These are phyloP conservation scores for Ornithoptera alexandrae DNA, from an alignment of 2,888 invertebrate species.

Conservation along the genomic window DNA sequence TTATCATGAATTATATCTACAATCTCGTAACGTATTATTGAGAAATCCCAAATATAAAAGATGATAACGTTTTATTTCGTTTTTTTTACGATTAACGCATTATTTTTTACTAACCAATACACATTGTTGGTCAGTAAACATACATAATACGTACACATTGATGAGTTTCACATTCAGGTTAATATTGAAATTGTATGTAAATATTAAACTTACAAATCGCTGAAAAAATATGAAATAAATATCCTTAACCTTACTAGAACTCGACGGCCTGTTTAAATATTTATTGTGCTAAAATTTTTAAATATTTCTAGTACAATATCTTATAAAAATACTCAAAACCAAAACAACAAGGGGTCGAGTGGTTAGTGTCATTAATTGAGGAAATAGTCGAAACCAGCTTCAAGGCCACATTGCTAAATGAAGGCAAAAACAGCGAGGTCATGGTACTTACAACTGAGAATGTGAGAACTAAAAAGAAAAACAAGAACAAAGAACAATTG, in stretches of 20 bases:
- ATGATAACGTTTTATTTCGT: no score
- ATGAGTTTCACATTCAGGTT: no score
- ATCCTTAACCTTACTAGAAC: not conserved
- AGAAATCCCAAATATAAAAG: not conserved
- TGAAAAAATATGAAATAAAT: no score
- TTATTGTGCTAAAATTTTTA: slow-evolving; percentile 7
- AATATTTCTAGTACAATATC: slow-evolving; percentile 23
- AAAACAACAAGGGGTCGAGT: slow-evolving; percentile 27
- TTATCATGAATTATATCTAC: not conserved
- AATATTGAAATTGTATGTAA: no score
- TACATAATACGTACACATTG: no score
- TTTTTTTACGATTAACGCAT: no score
- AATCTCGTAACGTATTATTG: not conserved
- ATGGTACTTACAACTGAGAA: slow-evolving; percentile 63
- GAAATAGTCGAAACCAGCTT: slow-evolving; percentile 59
- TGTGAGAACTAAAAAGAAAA: slow-evolving; percentile 50
- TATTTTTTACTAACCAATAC: no score
- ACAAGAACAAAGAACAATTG: slow-evolving; percentile 57
- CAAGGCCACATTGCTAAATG: slow-evolving; percentile 65
- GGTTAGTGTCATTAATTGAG: slow-evolving; percentile 58
- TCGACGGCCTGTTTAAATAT: not conserved
- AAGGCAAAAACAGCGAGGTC: slow-evolving; percentile 66
- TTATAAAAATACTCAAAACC: slow-evolving; percentile 26
- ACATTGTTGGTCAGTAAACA: no score
- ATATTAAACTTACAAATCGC: no score